These are phyloP conservation scores for Artibeus lituratus DNA, from an alignment of 2,797 vertebrate genomes.

Conservation along the genomic window DNA sequence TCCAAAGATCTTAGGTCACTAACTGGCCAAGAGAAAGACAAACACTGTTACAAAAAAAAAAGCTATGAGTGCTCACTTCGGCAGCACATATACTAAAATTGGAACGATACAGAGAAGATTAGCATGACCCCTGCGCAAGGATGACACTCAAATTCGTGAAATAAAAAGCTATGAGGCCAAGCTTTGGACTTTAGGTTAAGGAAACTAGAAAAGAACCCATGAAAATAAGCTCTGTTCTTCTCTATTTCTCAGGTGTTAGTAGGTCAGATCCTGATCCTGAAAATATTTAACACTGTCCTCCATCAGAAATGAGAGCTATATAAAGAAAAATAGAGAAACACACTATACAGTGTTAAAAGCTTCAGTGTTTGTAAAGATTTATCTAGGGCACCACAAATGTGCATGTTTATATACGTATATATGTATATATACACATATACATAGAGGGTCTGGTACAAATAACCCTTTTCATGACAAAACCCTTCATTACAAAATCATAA, in stretches of 20 bases:
- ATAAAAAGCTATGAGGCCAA: not conserved
- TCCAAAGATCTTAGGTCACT: conserved; percentile 10
- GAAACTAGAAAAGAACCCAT: not conserved
- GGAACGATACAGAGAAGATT: too few relatives aligned
- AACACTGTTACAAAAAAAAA: not conserved
- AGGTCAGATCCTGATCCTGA: not conserved
- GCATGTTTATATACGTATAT: too few relatives aligned
- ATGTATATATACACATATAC: too few relatives aligned
- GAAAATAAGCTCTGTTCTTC: not conserved
- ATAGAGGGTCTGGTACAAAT: too few relatives aligned
- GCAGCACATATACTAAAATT: too few relatives aligned
- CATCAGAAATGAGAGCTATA: not conserved
- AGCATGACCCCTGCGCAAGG: too few relatives aligned
- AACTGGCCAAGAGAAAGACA: not conserved
- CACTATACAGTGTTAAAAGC: not conserved
- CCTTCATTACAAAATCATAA: too few relatives aligned
- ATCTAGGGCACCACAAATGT: not conserved
- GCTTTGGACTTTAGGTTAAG: not conserved
- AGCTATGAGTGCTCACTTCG: too few relatives aligned
- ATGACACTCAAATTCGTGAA: too few relatives aligned
- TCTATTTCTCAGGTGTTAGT: not conserved
- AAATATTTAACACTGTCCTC: not conserved
- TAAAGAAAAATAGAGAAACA: not conserved
- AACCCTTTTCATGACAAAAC: too few relatives aligned
- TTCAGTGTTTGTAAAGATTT: not conserved